Conservation (phyloP, 1,140 invertebrate species). For the Panagrolaimus sp. region DNA sequence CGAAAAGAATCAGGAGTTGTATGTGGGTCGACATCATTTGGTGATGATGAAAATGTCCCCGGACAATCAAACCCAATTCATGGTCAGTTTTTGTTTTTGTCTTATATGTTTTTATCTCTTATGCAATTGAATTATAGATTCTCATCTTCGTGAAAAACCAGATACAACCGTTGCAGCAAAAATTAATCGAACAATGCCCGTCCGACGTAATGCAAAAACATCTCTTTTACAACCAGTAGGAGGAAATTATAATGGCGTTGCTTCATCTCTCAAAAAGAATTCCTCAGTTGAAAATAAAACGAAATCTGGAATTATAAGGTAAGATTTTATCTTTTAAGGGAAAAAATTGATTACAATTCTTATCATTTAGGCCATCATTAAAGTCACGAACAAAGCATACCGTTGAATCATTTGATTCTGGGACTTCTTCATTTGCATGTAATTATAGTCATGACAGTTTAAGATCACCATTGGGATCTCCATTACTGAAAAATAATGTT, state of each 20-base stretch:
- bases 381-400: constrained; percentile 3
- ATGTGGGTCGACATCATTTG: not conserved
- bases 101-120: not conserved
- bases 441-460: constrained; percentile 8
- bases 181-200: constrained; percentile 4
- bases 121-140: not conserved
- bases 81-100: too few species aligned
- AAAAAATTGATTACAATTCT: not conserved
- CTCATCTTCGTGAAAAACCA: constrained; percentile 8
- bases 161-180: constrained; percentile 2
- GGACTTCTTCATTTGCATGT: not conserved
- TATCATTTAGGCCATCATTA: not conserved
- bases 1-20: constrained; percentile 1
- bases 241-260: not conserved
- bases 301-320: constrained; percentile 12
- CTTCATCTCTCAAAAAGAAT: not conserved
- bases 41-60: too few species aligned
- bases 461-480: not conserved
- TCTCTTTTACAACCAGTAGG: not conserved
- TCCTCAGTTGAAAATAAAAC: not conserved
- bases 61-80: too few species aligned
- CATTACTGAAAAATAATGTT: too few species aligned
- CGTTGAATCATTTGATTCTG: not conserved
- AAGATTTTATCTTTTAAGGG: not conserved
- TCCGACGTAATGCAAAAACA: constrained; percentile 5